These are phyloP conservation scores for Grammomys surdaster DNA, from an alignment of 2,113 vertebrate genomes.

Conservation along the genomic window DNA sequence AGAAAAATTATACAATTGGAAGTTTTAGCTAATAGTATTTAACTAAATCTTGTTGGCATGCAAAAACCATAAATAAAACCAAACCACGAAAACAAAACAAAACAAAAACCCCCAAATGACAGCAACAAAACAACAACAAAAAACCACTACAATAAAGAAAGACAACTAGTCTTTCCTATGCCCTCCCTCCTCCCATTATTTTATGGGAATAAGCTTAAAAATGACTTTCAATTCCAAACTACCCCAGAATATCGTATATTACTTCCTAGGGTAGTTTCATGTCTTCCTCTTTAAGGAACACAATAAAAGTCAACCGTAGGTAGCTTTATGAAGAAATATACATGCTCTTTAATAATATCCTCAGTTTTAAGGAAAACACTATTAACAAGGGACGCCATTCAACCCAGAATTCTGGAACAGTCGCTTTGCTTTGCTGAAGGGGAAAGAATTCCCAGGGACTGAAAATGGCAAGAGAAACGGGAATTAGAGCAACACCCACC, in stretches of 20 bases:
- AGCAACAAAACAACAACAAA: neutral
- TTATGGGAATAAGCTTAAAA: constrained; percentile 41
- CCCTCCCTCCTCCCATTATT: constrained; percentile 50
- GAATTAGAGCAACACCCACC: constrained; percentile 85
- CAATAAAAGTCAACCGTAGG: constrained; percentile 44
- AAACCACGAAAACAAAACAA: neutral
- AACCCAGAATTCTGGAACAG: constrained; percentile 78
- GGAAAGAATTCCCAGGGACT: constrained; percentile 78
- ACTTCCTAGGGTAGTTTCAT: constrained; percentile 69
- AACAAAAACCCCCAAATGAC: neutral
- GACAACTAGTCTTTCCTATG: neutral
- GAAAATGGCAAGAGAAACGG: constrained; percentile 83
- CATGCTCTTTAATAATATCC: constrained; percentile 72
- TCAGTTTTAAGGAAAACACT: constrained; percentile 75
- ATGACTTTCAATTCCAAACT: constrained; percentile 58
- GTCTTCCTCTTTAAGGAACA: constrained; percentile 64
- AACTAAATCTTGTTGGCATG: constrained; percentile 73
- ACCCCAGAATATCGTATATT: constrained; percentile 67
- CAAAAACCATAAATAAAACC: constrained; percentile 21
- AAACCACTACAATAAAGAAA: constrained; percentile 66
- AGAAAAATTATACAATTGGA: constrained; percentile 59
- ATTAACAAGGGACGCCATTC: constrained; percentile 69
- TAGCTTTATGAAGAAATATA: constrained; percentile 68
- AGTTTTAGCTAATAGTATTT: constrained; percentile 14
- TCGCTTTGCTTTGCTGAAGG: constrained; percentile 74